Evolutionary conservation across 2,113 vertebrate species (phyloP).

Genomic region (Larimichthys polyactis): DNA sequence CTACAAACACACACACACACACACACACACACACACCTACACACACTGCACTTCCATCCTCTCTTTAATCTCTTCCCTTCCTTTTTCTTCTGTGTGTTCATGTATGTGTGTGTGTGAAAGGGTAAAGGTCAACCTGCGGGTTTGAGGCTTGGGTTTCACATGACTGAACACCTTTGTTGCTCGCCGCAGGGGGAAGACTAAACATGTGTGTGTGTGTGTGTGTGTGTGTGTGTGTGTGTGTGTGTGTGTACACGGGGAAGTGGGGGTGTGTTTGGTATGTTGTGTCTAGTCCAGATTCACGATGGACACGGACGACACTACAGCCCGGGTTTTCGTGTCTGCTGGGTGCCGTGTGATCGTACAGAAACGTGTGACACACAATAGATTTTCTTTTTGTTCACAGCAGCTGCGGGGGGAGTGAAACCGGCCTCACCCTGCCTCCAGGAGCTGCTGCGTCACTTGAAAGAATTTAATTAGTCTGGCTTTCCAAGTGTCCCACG

Average conservation of each 20-base stretch:
- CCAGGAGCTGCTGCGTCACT: constrained; percentile 10
- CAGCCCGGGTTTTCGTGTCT: constrained; percentile 42
- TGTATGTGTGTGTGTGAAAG: constrained; percentile 51
- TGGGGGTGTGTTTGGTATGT: constrained; percentile 57
- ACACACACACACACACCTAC: constrained; percentile 39
- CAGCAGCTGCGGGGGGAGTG: constrained; percentile 36
- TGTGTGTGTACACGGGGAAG: constrained; percentile 27
- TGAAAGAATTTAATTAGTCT: constrained; percentile 6
- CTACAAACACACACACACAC: constrained; percentile 24
- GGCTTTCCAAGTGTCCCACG: neutral
- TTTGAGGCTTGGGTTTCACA: constrained; percentile 87
- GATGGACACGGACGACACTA: neutral
- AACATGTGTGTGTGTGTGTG: constrained; percentile 61
- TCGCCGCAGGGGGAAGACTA: constrained; percentile 72
- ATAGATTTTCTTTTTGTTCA: neutral
- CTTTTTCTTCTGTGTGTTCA: constrained; percentile 27
- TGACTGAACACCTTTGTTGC: constrained; percentile 90
- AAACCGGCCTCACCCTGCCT: constrained; percentile 27
- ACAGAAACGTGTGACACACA: constrained; percentile 38
- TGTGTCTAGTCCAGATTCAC: constrained; percentile 60
- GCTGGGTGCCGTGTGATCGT: constrained; percentile 29
- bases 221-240: constrained; percentile 56
- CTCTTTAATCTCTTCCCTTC: constrained; percentile 57
- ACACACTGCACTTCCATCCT: constrained; percentile 43
- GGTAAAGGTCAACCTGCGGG: constrained; percentile 87